A percentile compares a stretch with the other conserved stretches of the same genome.
Evolutionary conservation across 2,113 vertebrate species (phyloP).

Genomic region (Paedocypris sp.): DNA sequence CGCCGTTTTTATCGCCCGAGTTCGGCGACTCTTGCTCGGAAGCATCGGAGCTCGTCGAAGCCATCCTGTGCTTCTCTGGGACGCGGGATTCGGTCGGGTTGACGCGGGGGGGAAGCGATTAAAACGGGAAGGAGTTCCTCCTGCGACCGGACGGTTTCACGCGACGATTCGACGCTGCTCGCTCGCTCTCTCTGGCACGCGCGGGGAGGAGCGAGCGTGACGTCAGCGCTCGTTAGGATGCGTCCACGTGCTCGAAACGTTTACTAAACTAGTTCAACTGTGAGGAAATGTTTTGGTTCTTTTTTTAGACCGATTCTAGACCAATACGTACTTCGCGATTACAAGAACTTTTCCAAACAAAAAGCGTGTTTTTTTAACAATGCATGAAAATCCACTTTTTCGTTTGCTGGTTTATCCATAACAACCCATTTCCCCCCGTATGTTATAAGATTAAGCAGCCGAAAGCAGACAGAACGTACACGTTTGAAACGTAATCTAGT

Average conservation of each 20-base stretch:
- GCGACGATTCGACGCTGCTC: slow-evolving; percentile 38
- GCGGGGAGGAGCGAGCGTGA: slow-evolving; percentile 41
- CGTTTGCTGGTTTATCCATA: no score
- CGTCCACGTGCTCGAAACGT: slow-evolving; percentile 57
- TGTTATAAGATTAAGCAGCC: no score
- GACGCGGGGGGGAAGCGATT: not conserved
- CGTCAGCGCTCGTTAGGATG: slow-evolving; percentile 35
- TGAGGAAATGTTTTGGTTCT: not conserved
- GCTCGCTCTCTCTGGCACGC: slow-evolving; percentile 5
- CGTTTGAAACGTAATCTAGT: no score
- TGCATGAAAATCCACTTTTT: no score
- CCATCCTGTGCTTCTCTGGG: slow-evolving; percentile 41
- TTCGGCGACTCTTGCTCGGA: slow-evolving; percentile 36
- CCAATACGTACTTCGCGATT: no score
- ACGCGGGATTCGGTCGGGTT: slow-evolving; percentile 16
- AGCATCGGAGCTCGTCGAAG: slow-evolving; percentile 42
- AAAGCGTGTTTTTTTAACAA: no score
- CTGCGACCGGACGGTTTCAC: slow-evolving; percentile 24
- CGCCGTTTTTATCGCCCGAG: slow-evolving; percentile 30
- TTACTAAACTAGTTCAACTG: slow-evolving; percentile 26
- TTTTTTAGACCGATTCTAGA: no score
- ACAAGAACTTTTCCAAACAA: no score
- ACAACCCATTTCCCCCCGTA: no score
- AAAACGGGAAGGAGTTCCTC: slow-evolving; percentile 19
- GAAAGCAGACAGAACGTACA: no score